Evolutionary conservation across 2,888 invertebrate genomes (phyloP), one percentile per base, ranked within the genome.

Genomic region (Platypus cylindrus): DNA sequence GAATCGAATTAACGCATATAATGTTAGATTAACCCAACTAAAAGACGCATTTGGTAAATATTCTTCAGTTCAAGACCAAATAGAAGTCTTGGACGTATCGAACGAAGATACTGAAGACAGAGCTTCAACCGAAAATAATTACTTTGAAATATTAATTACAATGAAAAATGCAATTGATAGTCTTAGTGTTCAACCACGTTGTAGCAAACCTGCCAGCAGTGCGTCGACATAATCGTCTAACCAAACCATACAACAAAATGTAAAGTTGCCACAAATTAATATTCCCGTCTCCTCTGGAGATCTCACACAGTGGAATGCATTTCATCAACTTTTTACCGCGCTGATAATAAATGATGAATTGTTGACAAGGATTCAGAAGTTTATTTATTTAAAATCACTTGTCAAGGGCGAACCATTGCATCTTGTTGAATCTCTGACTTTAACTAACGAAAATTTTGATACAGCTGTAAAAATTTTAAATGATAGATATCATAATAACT

Each of bases 351-450:
- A 17, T 3, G 20, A 30, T 30, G 12, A 11, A 14, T 5, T 12
- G 5, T 12, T 30, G 11, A 9, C 30, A 17, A 18, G 20, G 17
- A 11, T 30, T 18, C 7, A 30, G 20, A 30, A 30, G 20, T 11
- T 30, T 11, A 30, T 30, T 11, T 30, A 30, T 18, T 18, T 30
- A 18, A 30, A 30, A 30, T 30, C 18, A 2, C 20, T 20, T 18
- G 17, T 30, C 11, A 18, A 3, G 7, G 30, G 12, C 12, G 30
- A 30, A 11, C 30, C 30, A 5, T n/a, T 30, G 14, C 20, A 30
- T 4, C 20, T 20, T 8, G 14, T 30, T 30, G 30, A 30, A 12
- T 20, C 30, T 3, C 22, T 30, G 20, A 18, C 18, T 7, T 30
- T 30, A 20, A 12, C 20, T n/a, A 11, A 20, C 8, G 12, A 7